Conservation (phyloP, 2,113 vertebrate genomes). For the Phainopepla nitens region DNA sequence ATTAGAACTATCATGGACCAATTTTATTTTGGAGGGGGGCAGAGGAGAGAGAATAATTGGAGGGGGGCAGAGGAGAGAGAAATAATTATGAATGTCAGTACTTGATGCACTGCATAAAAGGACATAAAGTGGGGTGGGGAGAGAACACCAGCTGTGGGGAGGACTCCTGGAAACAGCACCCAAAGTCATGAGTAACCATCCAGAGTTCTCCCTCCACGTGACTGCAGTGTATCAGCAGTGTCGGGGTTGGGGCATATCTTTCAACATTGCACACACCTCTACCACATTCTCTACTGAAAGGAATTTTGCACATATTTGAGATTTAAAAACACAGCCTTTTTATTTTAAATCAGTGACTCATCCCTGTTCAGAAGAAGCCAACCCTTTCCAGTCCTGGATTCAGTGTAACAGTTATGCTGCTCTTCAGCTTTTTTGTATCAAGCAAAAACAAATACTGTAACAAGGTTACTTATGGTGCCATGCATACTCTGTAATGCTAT, state of each 20-base stretch:
- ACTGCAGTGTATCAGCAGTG: not conserved
- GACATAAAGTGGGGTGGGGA: not conserved
- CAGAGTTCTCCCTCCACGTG: not conserved
- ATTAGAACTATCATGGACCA: not conserved
- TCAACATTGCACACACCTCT: not conserved
- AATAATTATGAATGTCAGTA: conserved; percentile 11
- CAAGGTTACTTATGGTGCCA: not conserved
- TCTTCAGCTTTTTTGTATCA: not conserved
- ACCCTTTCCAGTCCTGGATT: not conserved
- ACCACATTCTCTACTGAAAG: conserved; percentile 11
- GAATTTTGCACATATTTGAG: conserved; percentile 62
- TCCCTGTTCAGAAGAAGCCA: not conserved
- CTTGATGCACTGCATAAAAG: conserved; percentile 39
- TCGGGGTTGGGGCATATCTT: not conserved
- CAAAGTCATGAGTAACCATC: not conserved
- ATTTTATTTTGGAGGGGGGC: not conserved
- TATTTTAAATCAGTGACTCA: not conserved
- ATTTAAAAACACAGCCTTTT: conserved; percentile 23
- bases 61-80: not conserved
- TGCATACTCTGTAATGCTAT: conserved; percentile 2
- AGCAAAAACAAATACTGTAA: not conserved
- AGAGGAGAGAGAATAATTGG: not conserved
- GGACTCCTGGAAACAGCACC: not conserved
- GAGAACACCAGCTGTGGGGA: conserved; percentile 29
- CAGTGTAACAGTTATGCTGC: not conserved